A percentile compares a stretch with the other conserved stretches of the same genome.
Conservation (phyloP, 2,113 vertebrate species). For the Amazona vittata region DNA sequence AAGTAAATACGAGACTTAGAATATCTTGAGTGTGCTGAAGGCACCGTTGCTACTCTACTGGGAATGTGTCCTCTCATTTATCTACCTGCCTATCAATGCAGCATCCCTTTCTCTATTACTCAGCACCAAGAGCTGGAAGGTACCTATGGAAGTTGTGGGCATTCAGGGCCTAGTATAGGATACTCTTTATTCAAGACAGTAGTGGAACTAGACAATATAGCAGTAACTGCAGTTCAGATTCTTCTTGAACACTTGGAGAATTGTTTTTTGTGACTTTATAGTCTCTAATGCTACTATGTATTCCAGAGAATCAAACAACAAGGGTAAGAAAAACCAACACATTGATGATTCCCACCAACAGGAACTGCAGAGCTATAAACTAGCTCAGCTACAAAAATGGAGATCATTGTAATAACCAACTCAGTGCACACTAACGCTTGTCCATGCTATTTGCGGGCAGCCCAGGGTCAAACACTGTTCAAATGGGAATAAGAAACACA, state of each 20-base stretch:
- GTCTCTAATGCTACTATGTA: not conserved
- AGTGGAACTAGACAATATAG: not conserved
- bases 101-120: not conserved
- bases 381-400: not conserved
- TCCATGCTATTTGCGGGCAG: not conserved
- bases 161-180: not conserved
- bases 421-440: not conserved
- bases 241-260: not conserved
- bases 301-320: not conserved
- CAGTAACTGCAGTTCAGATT: not conserved
- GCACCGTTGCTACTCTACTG: slow-evolving; percentile 23
- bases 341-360: not conserved
- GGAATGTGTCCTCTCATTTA: slow-evolving; percentile 39
- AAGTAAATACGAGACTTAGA: slow-evolving; percentile 13
- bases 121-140: not conserved
- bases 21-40: slow-evolving; percentile 41
- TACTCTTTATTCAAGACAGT: not conserved
- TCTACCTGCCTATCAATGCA: not conserved
- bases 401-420: not conserved
- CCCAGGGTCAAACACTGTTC: not conserved
- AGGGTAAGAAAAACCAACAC: not conserved
- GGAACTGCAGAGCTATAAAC: not conserved
- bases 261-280: not conserved
- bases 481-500: not conserved
- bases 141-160: not conserved